phyloP scores from a whole-genome alignment of 2,888 invertebrate genomes.

The Gari tellinella region DNA sequence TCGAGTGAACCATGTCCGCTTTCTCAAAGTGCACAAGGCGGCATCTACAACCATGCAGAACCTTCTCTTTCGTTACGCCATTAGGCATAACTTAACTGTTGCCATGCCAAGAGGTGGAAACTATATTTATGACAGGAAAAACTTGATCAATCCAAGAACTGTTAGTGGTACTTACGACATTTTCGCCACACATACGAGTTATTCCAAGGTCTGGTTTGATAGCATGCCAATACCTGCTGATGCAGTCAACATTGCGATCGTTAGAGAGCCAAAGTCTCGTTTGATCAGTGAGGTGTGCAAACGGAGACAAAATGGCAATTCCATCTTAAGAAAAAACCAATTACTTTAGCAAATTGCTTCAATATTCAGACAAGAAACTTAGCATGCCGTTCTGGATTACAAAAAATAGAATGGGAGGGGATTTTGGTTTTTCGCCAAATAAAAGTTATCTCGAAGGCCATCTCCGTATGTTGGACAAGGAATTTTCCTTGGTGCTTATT shows the following conservation, averaged over 20 bases:
- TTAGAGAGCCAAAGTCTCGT: conserved; percentile 58
- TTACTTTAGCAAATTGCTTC: too few relatives aligned
- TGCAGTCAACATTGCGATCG: conserved; percentile 51
- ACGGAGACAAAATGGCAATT: too few relatives aligned
- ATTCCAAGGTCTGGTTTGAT: conserved; percentile 26
- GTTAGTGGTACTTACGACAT: conserved; percentile 44
- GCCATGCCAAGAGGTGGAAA: too few relatives aligned
- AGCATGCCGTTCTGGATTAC: conserved; percentile 41
- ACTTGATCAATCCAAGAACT: too few relatives aligned
- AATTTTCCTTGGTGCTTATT: conserved; percentile 34
- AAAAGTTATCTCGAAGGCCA: conserved; percentile 1
- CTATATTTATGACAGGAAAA: too few relatives aligned
- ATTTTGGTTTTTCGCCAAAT: conserved; percentile 39
- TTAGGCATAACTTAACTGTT: too few relatives aligned
- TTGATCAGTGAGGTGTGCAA: conserved; percentile 49
- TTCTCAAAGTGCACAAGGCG: too few relatives aligned
- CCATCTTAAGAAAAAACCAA: too few relatives aligned
- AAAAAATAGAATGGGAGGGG: conserved; percentile 41
- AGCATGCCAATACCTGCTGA: conserved; percentile 50
- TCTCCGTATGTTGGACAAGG: conserved; percentile 4
- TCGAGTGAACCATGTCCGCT: too few relatives aligned
- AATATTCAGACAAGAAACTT: too few relatives aligned
- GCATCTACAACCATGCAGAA: too few relatives aligned
- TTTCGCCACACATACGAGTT: conserved; percentile 54
- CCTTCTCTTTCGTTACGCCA: too few relatives aligned